Percentiles rank a stretch among this genome's conserved stretches.
Evolutionary conservation across 2,113 vertebrate species (phyloP).

Genomic region (Isichthys henryi): DNA sequence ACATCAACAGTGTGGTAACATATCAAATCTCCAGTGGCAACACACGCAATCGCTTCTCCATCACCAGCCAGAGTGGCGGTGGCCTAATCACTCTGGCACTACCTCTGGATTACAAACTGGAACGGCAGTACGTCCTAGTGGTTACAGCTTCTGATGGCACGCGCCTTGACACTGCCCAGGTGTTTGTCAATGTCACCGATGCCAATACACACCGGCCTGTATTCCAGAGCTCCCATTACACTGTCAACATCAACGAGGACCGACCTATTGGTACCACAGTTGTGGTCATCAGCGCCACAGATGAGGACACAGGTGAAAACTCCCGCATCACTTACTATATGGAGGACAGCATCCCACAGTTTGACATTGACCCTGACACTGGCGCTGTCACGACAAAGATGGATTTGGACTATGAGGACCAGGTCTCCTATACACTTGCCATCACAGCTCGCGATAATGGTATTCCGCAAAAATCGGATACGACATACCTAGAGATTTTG

Average conservation of each 20-base stretch:
- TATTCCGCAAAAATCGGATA: slow-evolving; percentile 94
- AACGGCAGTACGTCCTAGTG: slow-evolving; percentile 82
- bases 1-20: slow-evolving; percentile 86
- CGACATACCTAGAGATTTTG: slow-evolving; percentile 92
- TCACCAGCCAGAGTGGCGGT: slow-evolving; percentile 88
- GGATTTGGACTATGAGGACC: slow-evolving; percentile 93
- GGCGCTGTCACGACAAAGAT: slow-evolving; percentile 87
- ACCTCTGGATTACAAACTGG: slow-evolving; percentile 91
- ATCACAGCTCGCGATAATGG: slow-evolving; percentile 90
- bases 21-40: slow-evolving; percentile 95
- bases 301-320: slow-evolving; percentile 89
- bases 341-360: slow-evolving; percentile 96
- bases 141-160: slow-evolving; percentile 84
- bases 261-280: slow-evolving; percentile 76
- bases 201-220: slow-evolving; percentile 93
- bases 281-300: slow-evolving; percentile 88
- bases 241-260: slow-evolving; percentile 86
- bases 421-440: slow-evolving; percentile 89
- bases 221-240: slow-evolving; percentile 97
- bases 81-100: slow-evolving; percentile 85
- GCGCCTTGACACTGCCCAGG: slow-evolving; percentile 73
- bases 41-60: slow-evolving; percentile 92
- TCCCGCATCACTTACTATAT: slow-evolving; percentile 90
- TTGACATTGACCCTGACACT: slow-evolving; percentile 73
- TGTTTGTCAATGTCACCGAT: slow-evolving; percentile 85